phyloP scores from a whole-genome alignment of 2,888 invertebrate genomes.

The Augiades crinisus region DNA sequence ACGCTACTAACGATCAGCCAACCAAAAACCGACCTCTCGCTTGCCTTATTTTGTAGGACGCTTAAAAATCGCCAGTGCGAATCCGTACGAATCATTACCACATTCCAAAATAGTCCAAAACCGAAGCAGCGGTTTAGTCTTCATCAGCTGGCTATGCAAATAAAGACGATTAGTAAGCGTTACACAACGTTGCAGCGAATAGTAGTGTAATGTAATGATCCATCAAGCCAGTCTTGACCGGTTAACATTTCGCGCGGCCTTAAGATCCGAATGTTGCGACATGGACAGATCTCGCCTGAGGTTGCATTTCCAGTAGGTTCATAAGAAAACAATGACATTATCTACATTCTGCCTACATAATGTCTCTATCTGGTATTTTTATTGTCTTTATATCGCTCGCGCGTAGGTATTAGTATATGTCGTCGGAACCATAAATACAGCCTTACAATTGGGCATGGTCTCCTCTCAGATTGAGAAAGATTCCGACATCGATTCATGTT shows the following conservation, averaged over 20 bases:
- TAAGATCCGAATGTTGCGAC: slow-evolving; percentile 53
- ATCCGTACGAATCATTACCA: not conserved
- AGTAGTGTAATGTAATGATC: slow-evolving; percentile 24
- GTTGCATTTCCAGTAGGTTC: slow-evolving; percentile 12
- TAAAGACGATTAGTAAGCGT: slow-evolving; percentile 18
- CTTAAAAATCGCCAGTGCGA: not conserved
- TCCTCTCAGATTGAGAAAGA: no score
- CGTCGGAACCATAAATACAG: no score
- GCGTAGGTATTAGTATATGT: no score
- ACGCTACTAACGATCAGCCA: no score
- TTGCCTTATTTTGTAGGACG: not conserved
- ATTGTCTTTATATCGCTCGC: no score
- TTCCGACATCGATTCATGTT: no score
- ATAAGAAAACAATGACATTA: slow-evolving; percentile 26
- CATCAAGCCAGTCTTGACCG: slow-evolving; percentile 47
- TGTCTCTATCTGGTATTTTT: no score
- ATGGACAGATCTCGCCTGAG: slow-evolving; percentile 33
- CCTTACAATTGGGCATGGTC: no score
- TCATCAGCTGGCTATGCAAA: slow-evolving; percentile 9
- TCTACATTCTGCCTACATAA: not conserved
- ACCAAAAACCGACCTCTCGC: no score
- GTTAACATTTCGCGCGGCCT: slow-evolving; percentile 73
- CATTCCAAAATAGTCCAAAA: not conserved
- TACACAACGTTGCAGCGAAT: slow-evolving; percentile 14
- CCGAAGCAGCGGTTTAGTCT: not conserved